Percentiles rank a stretch among this genome's conserved stretches.
phyloP scores from a whole-genome alignment of 2,888 invertebrate species.

The Homarus gammarus region DNA sequence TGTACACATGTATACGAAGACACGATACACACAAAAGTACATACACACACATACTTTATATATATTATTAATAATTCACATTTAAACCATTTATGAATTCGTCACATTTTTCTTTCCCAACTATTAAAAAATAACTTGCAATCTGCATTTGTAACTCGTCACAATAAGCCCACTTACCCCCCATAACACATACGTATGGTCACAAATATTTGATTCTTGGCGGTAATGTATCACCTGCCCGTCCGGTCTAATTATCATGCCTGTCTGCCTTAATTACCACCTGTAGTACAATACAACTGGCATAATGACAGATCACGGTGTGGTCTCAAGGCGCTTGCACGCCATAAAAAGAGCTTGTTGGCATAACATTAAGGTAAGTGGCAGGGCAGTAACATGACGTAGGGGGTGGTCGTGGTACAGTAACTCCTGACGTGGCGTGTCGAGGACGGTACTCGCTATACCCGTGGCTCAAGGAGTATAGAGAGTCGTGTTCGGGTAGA shows the following conservation, averaged over 20 bases:
- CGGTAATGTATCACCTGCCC: neutral
- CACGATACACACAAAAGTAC: neutral
- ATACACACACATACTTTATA: constrained; percentile 11
- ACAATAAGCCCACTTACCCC: neutral
- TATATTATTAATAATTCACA: too few relatives aligned
- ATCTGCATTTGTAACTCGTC: too few relatives aligned
- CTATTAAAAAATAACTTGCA: too few relatives aligned
- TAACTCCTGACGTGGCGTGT: too few relatives aligned
- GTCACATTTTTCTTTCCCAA: too few relatives aligned
- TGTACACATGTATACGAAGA: neutral
- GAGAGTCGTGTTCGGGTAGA: too few relatives aligned
- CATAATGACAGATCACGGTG: neutral
- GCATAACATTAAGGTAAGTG: neutral
- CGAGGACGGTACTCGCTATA: too few relatives aligned
- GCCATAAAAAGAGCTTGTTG: neutral
- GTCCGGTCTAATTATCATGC: neutral
- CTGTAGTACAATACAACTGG: neutral
- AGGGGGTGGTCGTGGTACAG: too few relatives aligned
- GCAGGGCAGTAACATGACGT: too few relatives aligned
- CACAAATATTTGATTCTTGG: neutral
- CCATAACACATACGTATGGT: neutral
- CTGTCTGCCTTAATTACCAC: neutral
- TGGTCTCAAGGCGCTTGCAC: neutral
- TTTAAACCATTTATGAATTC: too few relatives aligned
- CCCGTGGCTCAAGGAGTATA: too few relatives aligned